Percentiles rank a stretch among this genome's conserved stretches.
phyloP scores from a whole-genome alignment of 2,113 vertebrate genomes.

The Hippocampus abdominalis region DNA sequence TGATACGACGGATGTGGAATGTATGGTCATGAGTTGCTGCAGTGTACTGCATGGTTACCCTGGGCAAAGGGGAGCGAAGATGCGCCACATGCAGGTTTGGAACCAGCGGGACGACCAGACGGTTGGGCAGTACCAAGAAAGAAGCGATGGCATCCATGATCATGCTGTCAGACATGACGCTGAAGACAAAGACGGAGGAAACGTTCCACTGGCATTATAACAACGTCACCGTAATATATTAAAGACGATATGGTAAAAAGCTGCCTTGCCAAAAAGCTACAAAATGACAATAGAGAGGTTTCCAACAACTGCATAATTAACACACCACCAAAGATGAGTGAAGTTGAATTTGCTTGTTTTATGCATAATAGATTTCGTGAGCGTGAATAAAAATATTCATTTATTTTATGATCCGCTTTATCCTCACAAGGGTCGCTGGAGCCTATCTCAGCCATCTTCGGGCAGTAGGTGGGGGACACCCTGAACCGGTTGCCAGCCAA shows the following conservation, averaged over 20 bases:
- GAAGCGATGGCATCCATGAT: conserved; percentile 93
- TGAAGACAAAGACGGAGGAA: conserved; percentile 40
- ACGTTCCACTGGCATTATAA: not conserved
- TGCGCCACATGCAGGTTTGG: conserved; percentile 81
- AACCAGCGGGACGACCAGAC: conserved; percentile 83
- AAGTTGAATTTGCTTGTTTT: too few relatives aligned
- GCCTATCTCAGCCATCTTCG: too few relatives aligned
- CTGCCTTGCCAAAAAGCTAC: not conserved
- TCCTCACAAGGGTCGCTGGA: too few relatives aligned
- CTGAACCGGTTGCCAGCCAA: too few relatives aligned
- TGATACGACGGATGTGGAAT: not conserved
- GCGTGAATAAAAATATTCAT: too few relatives aligned
- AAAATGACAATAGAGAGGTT: too few relatives aligned
- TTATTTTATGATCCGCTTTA: too few relatives aligned
- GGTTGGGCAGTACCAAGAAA: conserved; percentile 89
- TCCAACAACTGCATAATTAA: too few relatives aligned
- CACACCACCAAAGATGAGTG: too few relatives aligned
- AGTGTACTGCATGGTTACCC: conserved; percentile 68
- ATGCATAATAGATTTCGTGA: too few relatives aligned
- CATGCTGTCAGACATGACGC: conserved; percentile 86
- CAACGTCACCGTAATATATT: not conserved
- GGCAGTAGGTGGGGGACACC: too few relatives aligned
- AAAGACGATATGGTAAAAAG: not conserved
- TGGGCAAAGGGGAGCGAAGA: conserved; percentile 83
- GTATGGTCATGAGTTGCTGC: conserved; percentile 8